Percentiles rank a stretch among this genome's conserved stretches.
Evolutionary conservation across 2,113 vertebrate genomes (phyloP).

Genomic region (Prunella fulvescens): DNA sequence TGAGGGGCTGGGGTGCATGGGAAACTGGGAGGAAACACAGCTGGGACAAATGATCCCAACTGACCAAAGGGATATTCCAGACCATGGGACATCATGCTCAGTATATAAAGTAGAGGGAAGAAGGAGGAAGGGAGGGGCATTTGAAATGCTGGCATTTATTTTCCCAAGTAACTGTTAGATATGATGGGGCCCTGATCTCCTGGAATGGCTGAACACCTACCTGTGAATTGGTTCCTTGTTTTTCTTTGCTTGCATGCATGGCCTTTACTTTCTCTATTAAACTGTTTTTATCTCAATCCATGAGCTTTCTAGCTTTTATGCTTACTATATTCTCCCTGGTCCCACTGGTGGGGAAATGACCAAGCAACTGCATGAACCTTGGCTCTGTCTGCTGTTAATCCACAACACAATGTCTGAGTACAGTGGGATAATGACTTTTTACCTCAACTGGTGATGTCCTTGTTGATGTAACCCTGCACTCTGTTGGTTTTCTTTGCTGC

Average conservation of each 20-base stretch:
- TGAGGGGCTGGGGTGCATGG: neutral
- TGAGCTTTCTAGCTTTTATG: neutral
- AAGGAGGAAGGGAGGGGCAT: neutral
- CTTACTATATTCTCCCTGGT: neutral
- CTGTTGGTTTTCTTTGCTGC: neutral
- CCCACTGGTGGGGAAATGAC: neutral
- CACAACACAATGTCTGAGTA: neutral
- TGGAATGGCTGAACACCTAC: neutral
- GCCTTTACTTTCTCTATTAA: neutral
- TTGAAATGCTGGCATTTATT: neutral
- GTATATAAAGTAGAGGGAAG: neutral
- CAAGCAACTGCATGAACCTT: neutral
- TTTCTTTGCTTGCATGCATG: neutral
- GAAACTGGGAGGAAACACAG: neutral
- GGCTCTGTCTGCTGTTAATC: neutral
- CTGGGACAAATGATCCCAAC: neutral
- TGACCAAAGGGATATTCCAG: neutral
- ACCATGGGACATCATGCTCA: neutral
- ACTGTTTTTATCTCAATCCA: neutral
- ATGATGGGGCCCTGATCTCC: neutral
- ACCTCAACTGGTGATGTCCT: neutral
- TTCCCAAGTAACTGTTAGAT: fast-evolving
- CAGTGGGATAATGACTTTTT: neutral
- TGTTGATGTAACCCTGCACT: neutral
- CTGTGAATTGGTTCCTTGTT: neutral